Evolutionary conservation across 2,888 invertebrate species (phyloP), one percentile per base, ranked within the genome.

Genomic region (Thymelicus acteon): DNA sequence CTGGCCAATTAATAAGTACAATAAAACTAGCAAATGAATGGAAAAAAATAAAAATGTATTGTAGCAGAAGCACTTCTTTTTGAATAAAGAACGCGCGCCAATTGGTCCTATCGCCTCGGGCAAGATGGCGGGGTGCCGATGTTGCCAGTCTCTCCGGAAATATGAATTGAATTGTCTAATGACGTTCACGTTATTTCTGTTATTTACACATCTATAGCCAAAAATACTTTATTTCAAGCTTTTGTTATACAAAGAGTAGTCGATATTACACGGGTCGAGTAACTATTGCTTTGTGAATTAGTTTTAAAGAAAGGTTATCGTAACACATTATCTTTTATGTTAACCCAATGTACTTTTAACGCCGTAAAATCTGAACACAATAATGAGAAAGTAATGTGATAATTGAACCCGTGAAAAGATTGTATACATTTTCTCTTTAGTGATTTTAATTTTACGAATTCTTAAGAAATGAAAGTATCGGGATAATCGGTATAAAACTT

Each of bases 91-190:
- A 87, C 86, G 83, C 78, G 81, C 85, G 82, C 82, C 84, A 85
- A 92, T 91, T 91, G 91, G 91, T 84, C 81, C 77, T 79, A 86
- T 88, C 76, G 93, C 93, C 93, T 80, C 83, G 75, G 92, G 93
- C 92, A 80, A 87, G 85, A 88, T 89, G 87, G 87, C 89, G 89
- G 93, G 92, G 92, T 87, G 92, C 87, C 89, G 79, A 82, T 86
- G 88, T 86, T 88, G 86, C 86, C 84, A 87, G 79, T 82, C 82
- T 88, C 76, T 78, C 84, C 90, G 92, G 91, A 93, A 92, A 91
- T 90, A 85, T 83, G 87, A 86, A 88, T 91, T 90, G 81, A 85
- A 84, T 89, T 85, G 85, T 80, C 79, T 89, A 92, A 88, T 89
- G 84, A 85, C 80, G 82, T 87, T 85, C 65, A 64, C 24, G 54